Conservation (phyloP, 2,797 vertebrate genomes). For the Bovichtus diacanthus region DNA sequence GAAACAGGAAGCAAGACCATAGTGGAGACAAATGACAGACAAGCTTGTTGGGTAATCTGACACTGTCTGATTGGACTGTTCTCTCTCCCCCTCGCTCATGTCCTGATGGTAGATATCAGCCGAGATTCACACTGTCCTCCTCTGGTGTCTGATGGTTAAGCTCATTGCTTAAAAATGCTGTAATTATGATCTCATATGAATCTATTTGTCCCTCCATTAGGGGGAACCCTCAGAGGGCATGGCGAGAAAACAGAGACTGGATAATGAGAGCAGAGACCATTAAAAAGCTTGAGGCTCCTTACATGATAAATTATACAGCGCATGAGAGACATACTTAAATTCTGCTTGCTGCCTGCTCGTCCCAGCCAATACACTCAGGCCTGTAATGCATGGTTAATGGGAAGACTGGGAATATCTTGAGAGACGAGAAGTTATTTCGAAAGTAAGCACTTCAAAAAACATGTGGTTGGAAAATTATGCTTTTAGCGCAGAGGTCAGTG, state of each 20-base stretch:
- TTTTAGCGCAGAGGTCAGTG: slow-evolving; percentile 56
- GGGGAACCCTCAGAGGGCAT: slow-evolving; percentile 65
- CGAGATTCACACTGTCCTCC: slow-evolving; percentile 49
- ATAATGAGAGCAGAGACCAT: slow-evolving; percentile 79
- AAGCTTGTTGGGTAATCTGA: slow-evolving; percentile 68
- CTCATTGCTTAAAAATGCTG: slow-evolving; percentile 72
- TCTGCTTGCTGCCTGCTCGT: slow-evolving; percentile 73
- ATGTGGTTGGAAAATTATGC: slow-evolving; percentile 47
- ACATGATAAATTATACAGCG: slow-evolving; percentile 82
- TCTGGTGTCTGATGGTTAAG: slow-evolving; percentile 56
- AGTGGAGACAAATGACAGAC: slow-evolving; percentile 69
- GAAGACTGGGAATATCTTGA: slow-evolving; percentile 71
- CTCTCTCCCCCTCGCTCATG: slow-evolving; percentile 11
- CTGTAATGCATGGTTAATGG: slow-evolving; percentile 83
- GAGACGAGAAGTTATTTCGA: slow-evolving; percentile 68
- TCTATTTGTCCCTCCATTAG: slow-evolving; percentile 81
- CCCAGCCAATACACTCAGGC: slow-evolving; percentile 70
- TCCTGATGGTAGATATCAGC: slow-evolving; percentile 37
- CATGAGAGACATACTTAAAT: slow-evolving; percentile 76
- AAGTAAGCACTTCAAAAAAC: slow-evolving; percentile 62
- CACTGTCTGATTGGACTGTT: slow-evolving; percentile 66
- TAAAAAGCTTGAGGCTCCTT: slow-evolving; percentile 76
- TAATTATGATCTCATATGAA: slow-evolving; percentile 80
- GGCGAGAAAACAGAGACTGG: slow-evolving; percentile 75
- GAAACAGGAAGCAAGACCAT: slow-evolving; percentile 64